phyloP scores from a whole-genome alignment of 2,888 invertebrate genomes.

The Pristionchus arcanus region DNA sequence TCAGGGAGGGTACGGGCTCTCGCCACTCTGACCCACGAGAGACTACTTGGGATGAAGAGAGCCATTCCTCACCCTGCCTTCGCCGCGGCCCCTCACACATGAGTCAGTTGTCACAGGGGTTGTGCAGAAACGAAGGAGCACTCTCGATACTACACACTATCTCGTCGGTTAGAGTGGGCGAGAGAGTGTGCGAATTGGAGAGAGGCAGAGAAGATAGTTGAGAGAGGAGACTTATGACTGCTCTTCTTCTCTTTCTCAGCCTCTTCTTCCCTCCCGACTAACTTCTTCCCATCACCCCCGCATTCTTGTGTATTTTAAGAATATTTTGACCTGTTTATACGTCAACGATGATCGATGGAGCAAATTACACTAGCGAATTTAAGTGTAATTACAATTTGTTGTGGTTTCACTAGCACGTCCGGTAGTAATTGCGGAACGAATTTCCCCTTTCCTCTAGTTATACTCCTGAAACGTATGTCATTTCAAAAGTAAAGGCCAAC shows the following conservation, averaged over 20 bases:
- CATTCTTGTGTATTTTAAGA: neutral
- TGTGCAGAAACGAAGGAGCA: neutral
- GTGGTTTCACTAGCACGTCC: too few species aligned
- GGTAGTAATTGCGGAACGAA: too few species aligned
- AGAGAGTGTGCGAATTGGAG: neutral
- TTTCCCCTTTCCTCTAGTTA: too few species aligned
- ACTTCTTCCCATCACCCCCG: conserved; percentile 4
- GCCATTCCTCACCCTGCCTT: neutral
- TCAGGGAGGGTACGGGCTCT: too few species aligned
- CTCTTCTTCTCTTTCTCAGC: conserved; percentile 46
- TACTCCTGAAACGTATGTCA: too few species aligned
- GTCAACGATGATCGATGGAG: neutral
- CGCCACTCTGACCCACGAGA: neutral
- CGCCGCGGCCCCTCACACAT: neutral
- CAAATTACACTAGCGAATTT: too few species aligned
- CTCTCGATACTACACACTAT: neutral
- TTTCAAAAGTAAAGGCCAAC: too few species aligned
- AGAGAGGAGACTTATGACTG: conserved; percentile 9
- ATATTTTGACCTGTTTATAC: neutral
- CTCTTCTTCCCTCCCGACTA: conserved; percentile 36
- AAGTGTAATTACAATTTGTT: too few species aligned
- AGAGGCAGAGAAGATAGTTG: neutral
- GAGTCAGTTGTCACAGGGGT: neutral
- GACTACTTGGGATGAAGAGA: neutral
- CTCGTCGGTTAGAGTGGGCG: neutral